A percentile compares a stretch with the other conserved stretches of the same genome.
Evolutionary conservation across 2,113 vertebrate genomes (phyloP).

Genomic region (Hiodon tergisus): DNA sequence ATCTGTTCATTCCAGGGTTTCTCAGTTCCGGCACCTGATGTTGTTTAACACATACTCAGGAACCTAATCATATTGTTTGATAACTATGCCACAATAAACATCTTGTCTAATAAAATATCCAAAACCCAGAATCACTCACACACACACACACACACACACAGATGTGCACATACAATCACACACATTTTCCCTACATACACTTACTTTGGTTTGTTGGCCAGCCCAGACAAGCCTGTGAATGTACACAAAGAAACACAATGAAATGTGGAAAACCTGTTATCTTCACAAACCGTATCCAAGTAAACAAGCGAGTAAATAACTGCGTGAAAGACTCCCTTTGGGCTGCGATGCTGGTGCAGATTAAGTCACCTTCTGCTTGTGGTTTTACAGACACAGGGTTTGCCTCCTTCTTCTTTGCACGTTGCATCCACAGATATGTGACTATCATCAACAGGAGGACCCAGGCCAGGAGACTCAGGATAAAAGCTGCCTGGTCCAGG

Average conservation of each 20-base stretch:
- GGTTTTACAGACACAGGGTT: not conserved
- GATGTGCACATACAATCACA: not conserved
- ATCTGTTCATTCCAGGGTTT: too few relatives aligned
- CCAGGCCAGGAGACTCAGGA: constrained; percentile 10
- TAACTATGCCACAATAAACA: too few relatives aligned
- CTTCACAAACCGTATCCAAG: not conserved
- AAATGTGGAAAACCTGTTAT: constrained; percentile 23
- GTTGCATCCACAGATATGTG: not conserved
- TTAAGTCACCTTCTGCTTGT: not conserved
- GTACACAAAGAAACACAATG: not conserved
- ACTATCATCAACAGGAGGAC: not conserved
- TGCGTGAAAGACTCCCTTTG: not conserved
- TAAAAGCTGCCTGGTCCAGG: not conserved
- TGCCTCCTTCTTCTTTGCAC: too few relatives aligned
- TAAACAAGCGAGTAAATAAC: not conserved
- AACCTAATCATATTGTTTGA: too few relatives aligned
- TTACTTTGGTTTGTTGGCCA: not conserved
- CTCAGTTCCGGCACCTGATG: too few relatives aligned
- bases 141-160: not conserved
- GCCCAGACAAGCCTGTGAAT: not conserved
- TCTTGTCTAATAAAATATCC: too few relatives aligned
- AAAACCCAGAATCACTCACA: not conserved
- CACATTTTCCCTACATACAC: not conserved
- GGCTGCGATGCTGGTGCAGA: not conserved
- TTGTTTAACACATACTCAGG: too few relatives aligned